These are phyloP conservation scores for Perca flavescens DNA, from an alignment of 2,113 vertebrate species.

Conservation along the genomic window DNA sequence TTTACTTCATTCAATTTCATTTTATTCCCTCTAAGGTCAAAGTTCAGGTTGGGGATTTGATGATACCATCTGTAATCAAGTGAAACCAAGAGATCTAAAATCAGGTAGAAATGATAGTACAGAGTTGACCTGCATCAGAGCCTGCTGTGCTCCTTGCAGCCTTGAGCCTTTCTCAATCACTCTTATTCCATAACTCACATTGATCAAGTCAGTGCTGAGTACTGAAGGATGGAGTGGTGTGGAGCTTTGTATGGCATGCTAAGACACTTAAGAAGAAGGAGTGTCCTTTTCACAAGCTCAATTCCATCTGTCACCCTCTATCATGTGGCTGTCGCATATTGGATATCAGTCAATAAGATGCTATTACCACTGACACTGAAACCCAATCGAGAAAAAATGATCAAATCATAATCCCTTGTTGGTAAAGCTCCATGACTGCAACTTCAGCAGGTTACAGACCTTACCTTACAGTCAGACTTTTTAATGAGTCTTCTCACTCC, in stretches of 20 bases:
- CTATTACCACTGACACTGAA: constrained; percentile 57
- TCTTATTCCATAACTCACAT: constrained; percentile 56
- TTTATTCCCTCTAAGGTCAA: constrained; percentile 61
- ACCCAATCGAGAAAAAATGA: constrained; percentile 56
- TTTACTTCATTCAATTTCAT: constrained; percentile 64
- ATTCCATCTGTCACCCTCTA: constrained; percentile 38
- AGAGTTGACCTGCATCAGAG: constrained; percentile 24
- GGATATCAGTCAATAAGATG: constrained; percentile 53
- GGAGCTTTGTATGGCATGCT: constrained; percentile 9
- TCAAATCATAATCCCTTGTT: constrained; percentile 55
- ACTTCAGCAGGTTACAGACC: constrained; percentile 41
- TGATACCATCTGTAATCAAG: constrained; percentile 69
- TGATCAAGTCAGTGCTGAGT: constrained; percentile 50
- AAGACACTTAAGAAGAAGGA: constrained; percentile 47
- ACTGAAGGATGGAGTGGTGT: constrained; percentile 35
- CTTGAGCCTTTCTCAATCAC: constrained; percentile 46
- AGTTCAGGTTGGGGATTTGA: constrained; percentile 63
- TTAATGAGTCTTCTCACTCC: constrained; percentile 17
- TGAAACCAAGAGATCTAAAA: constrained; percentile 56
- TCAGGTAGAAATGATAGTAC: constrained; percentile 33
- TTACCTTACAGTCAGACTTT: background rate
- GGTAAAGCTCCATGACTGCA: constrained; percentile 42
- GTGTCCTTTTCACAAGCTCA: constrained; percentile 36
- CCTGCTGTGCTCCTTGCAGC: constrained; percentile 8
- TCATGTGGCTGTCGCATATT: constrained; percentile 50